A percentile compares a stretch with the other conserved stretches of the same genome.
These are phyloP conservation scores for Papilio polytes DNA, from an alignment of 1,140 invertebrate genomes.

Conservation along the genomic window DNA sequence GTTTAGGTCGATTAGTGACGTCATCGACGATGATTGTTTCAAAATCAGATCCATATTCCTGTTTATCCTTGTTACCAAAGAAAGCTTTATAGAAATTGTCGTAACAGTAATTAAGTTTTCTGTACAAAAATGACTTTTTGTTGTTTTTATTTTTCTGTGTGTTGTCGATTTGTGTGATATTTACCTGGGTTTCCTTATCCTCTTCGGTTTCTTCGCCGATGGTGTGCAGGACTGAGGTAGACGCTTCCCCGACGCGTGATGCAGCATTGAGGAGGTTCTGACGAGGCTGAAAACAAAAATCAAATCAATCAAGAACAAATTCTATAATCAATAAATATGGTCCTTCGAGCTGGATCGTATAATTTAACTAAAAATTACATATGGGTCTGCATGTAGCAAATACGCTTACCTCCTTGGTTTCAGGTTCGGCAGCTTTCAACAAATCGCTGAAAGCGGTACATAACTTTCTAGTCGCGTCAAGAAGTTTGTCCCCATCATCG, in stretches of 20 bases:
- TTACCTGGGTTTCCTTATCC: constrained; percentile 89
- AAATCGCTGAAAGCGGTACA: constrained; percentile 98
- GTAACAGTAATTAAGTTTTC: constrained; percentile 80
- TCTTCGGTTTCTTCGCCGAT: constrained; percentile 96
- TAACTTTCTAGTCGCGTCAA: constrained; percentile 96
- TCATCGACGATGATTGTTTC: constrained; percentile 48
- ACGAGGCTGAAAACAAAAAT: constrained; percentile 87
- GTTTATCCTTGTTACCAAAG: constrained; percentile 62
- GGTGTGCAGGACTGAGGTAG: constrained; percentile 95
- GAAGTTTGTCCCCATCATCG: constrained; percentile 91
- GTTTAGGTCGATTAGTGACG: constrained; percentile 40
- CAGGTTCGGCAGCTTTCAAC: constrained; percentile 96
- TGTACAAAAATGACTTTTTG: constrained; percentile 76
- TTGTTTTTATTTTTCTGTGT: constrained; percentile 43
- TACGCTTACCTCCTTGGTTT: constrained; percentile 91
- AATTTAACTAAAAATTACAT: not conserved
- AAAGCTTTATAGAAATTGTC: constrained; percentile 80
- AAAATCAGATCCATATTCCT: constrained; percentile 66
- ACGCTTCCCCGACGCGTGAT: constrained; percentile 97
- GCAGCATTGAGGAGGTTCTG: constrained; percentile 97
- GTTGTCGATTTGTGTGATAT: constrained; percentile 45
- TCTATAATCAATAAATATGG: not conserved
- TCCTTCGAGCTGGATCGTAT: not conserved
- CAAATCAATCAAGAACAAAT: constrained; percentile 27
- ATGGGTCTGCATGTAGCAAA: not conserved